Evolutionary conservation across 2,888 invertebrate genomes (phyloP), one percentile per base, ranked within the genome.

Genomic region (Torymus auratus): DNA sequence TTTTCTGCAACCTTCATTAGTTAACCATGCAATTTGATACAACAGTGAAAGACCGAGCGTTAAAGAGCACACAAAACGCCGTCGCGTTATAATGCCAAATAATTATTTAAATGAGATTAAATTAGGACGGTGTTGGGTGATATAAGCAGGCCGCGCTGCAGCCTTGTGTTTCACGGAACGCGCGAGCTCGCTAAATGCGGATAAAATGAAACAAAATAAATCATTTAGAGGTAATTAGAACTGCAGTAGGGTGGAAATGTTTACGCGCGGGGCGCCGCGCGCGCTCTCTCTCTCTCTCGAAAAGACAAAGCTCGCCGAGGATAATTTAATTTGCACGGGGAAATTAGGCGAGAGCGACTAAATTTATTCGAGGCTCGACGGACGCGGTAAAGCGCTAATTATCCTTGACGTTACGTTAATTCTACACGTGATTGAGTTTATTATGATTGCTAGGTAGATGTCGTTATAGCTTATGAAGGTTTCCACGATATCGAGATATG

Each of bases 271-370:
- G 20, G 11, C 11, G 11, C 50, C 52, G 11, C 11, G 11, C 50
- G 53, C 61, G n/a, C n/a, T n/a, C n/a, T n/a, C n/a, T n/a, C n/a
- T n/a, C n/a, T n/a, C n/a, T 11, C 14, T 11, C 50, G 53, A 52
- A 72, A 62, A 62, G 72, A 61, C 52, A 62, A 72, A 72, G 62
- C 23, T 53, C 53, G n/a, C n/a, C 14, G 28, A 52, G 72, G 60
- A 72, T 72, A 72, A 72, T 72, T 72, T 53, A 62, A 72, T 72
- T 72, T 62, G 20, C 2, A 20, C 17, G n/a, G 62, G 62, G 60
- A 62, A 72, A 53, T 62, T 28, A 28, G 53, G 52, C 15, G 28
- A 53, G 58, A 53, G 15, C 72, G 20, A 23, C 53, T 72, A 15
- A 52, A 53, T 62, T 72, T 62, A 72, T 72, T 53, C 53, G 15